phyloP scores from a whole-genome alignment of 2,797 vertebrate species.

The Sebastes nivosus region DNA sequence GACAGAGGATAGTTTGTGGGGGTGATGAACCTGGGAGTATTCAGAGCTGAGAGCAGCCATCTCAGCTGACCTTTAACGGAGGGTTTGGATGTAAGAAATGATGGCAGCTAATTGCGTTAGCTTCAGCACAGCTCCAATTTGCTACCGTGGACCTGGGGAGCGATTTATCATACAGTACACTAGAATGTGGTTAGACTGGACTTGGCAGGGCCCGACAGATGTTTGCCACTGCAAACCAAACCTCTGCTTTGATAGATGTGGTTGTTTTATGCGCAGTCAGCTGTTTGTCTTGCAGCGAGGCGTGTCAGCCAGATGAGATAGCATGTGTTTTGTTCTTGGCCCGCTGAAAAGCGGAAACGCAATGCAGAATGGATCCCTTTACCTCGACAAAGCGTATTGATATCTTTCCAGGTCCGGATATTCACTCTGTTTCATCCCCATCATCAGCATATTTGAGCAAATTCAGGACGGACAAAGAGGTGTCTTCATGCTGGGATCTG shows the following conservation, averaged over 20 bases:
- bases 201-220: conserved; percentile 33
- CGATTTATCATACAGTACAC: conserved; percentile 42
- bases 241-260: conserved; percentile 40
- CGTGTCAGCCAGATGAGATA: conserved; percentile 30
- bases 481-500: conserved; percentile 72
- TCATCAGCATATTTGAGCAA: conserved; percentile 61
- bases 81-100: conserved; percentile 48
- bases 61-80: conserved; percentile 60
- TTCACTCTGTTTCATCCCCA: conserved; percentile 49
- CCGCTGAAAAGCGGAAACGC: conserved; percentile 38
- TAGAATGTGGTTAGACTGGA: conserved; percentile 11
- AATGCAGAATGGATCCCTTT: conserved; percentile 26
- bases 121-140: conserved; percentile 40
- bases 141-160: conserved; percentile 47
- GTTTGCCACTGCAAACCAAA: conserved; percentile 37
- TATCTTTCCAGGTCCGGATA: conserved; percentile 54
- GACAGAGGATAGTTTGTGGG: conserved; percentile 37
- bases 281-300: conserved; percentile 37
- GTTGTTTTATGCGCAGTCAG: conserved; percentile 49
- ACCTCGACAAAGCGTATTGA: conserved; percentile 45
- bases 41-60: conserved; percentile 42
- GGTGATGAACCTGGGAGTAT: conserved; percentile 56
- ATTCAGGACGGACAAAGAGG: conserved; percentile 68
- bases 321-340: conserved; percentile 38
- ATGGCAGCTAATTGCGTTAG: conserved; percentile 70